Conservation (phyloP, 92 coral and sea anemone species). For the Epizoanthus fatuus region DNA sequence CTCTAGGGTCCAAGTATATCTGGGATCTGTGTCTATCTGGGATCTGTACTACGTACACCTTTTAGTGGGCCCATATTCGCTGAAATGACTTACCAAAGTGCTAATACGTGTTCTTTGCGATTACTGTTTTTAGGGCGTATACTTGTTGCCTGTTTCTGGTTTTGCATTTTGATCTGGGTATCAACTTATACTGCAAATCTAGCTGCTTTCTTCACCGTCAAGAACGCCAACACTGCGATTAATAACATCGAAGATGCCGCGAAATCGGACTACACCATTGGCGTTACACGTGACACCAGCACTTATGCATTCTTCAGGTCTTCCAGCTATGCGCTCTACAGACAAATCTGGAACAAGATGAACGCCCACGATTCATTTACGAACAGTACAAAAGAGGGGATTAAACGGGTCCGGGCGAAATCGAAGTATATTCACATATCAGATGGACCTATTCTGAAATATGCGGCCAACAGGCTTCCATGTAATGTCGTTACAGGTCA, state of each 20-base stretch:
- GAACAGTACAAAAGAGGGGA: conserved; percentile 31
- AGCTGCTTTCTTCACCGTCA: conserved; percentile 80
- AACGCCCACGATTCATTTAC: conserved; percentile 32
- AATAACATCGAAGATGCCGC: conserved; percentile 63
- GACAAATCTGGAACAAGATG: conserved; percentile 59
- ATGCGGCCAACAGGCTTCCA: conserved; percentile 52
- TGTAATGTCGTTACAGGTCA: conserved; percentile 67
- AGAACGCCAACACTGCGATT: conserved; percentile 41
- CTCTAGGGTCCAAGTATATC: too few relatives aligned
- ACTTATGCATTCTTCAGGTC: conserved; percentile 47
- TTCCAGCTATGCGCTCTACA: conserved; percentile 23
- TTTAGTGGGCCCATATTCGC: not conserved
- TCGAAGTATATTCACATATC: conserved; percentile 45
- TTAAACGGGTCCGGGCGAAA: conserved; percentile 56
- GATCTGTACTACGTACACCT: not conserved
- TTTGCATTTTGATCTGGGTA: conserved; percentile 85
- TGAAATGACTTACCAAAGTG: not conserved
- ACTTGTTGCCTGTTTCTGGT: conserved; percentile 73
- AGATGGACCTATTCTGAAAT: conserved; percentile 59
- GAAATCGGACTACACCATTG: conserved; percentile 36
- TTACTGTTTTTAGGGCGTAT: conserved; percentile 65
- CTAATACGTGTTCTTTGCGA: not conserved
- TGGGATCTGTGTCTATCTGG: not conserved
- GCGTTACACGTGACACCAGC: conserved; percentile 45
- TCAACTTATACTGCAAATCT: conserved; percentile 82